Conservation (phyloP, 2,797 vertebrate genomes). For the Malacoctenus gilli region DNA sequence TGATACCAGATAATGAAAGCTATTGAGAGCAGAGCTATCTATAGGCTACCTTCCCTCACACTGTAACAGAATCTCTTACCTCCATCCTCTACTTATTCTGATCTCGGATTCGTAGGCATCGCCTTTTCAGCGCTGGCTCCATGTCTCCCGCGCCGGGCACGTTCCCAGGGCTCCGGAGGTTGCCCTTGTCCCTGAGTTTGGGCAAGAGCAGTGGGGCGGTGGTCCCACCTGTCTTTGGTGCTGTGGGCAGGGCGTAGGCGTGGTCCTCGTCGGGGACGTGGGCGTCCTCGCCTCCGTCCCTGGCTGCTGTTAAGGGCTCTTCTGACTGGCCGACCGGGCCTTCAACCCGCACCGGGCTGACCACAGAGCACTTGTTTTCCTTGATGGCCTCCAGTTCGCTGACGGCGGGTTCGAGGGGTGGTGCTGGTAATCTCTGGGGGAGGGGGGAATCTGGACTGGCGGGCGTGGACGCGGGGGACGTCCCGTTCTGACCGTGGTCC, state of each 20-base stretch:
- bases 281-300: slow-evolving; percentile 77
- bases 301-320: slow-evolving; percentile 83
- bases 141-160: slow-evolving; percentile 87
- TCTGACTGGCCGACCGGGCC: slow-evolving; percentile 84
- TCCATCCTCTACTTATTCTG: slow-evolving; percentile 91
- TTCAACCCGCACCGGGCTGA: slow-evolving; percentile 76
- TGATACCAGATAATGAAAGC: slow-evolving; percentile 12
- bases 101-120: slow-evolving; percentile 97
- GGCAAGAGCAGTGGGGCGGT: slow-evolving; percentile 74
- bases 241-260: slow-evolving; percentile 91
- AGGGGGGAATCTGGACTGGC: slow-evolving; percentile 77
- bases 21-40: slow-evolving; percentile 13
- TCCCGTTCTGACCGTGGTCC: slow-evolving; percentile 71
- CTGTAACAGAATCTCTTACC: slow-evolving; percentile 58
- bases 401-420: slow-evolving; percentile 49
- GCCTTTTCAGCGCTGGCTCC: slow-evolving; percentile 95
- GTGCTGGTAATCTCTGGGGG: slow-evolving; percentile 60
- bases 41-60: slow-evolving; percentile 8
- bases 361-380: slow-evolving; percentile 89
- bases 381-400: slow-evolving; percentile 88
- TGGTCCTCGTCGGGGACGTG: slow-evolving; percentile 88
- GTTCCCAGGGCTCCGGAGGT: slow-evolving; percentile 83
- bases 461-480: slow-evolving; percentile 61
- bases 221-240: slow-evolving; percentile 90
- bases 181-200: slow-evolving; percentile 83